Base-by-base conservation (phyloP, 2,888 invertebrate species). In the Abrostola triplasia region DNA sequence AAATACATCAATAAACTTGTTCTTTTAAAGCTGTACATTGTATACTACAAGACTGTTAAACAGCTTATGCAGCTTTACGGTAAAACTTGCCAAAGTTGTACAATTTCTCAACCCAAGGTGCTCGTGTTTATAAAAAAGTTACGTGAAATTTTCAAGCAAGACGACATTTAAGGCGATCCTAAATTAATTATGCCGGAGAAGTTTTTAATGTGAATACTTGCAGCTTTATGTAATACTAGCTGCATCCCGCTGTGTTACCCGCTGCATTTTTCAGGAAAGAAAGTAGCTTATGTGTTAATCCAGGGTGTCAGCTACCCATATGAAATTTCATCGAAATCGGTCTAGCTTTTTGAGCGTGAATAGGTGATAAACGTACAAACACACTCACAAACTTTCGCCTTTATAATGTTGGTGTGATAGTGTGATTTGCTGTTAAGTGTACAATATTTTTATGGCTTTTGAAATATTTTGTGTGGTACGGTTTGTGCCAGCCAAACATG, bases 121-220 rank as follows among this genome's bases (percentile, higher is more conserved):
- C 38, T 60, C 42, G 47, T 63, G 52, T 60, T 60, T 63, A 60
- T 65, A 64, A 64, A 68, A 69, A 62, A 71, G 41, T 65, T 68
- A 0, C 1, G 2, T 4, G 6, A 44, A 54, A 13, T 54, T 59
- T 51, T 9, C 5, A 41, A 11, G 5, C 51, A 60, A 35, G 44
- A 51, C 47, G 56, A 60, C 60, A 61, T 62, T 64, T 48, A 42
- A 57, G 37, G 35, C 24, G 36, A 53, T 65, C 6, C 37, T 13
- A 55, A 73, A 73, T 64, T 67, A 63, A 63, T 72, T 53, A 56
- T 9, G 38, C 12, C n/a, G 8, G 6, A 0, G 1, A 57, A 64
- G 51, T 65, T 75, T 64, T 59, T 35, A 75, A 50, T 41, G 48
- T 10, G 5, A 13, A 13, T 44, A 36, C 40, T 50, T 60, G 6